Evolutionary conservation across 2,888 invertebrate species (phyloP), one percentile per base, ranked within the genome.

Genomic region (Aporophyla lueneburgensis): DNA sequence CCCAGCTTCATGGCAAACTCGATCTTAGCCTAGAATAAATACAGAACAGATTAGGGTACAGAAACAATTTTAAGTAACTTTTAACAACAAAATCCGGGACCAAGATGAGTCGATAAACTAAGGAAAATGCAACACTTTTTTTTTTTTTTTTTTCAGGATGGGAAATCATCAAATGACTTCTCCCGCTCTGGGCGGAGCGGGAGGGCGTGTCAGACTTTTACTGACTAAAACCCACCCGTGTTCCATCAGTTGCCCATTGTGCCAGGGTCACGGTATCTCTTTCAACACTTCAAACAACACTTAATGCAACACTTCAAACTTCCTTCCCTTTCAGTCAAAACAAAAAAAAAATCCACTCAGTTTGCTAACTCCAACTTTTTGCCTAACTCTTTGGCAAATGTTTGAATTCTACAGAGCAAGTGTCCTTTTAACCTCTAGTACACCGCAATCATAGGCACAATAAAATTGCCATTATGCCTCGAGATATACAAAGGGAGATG

Each of bases 1-100:
- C 99, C 99, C 84, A 99, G 96, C 94, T 99, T 99, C 73, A 99
- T 97, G 0, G 99, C 99, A 93, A 99, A 99, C 94, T 99, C 99
- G 81, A 99, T 98, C 90, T 98, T 97, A 69, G 97, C 97, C 89
- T 96, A 51, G 16, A 78, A 65, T 43, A 0, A 56, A 67, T n/a
- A 68, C 59, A 80, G 19, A 49, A 54, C 33, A 33, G 33, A 46
- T 33, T 27, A 10, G 19, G 14, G 27, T 81, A 58, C 10, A 59
- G 19, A 27, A 62, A 14, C 16, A 21, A 62, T 40, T 49, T 54
- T 10, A 33, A 33, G 33, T n/a, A 21, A 49, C 12, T 21, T 59
- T 21, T 58, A 7, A 40, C 10, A 12, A 10, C 5, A 21, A 49
- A 58, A 51, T 16, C 3, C 16, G 16, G 12, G 7, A 56, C 27